phyloP scores from a whole-genome alignment of 2,888 invertebrate species.

The Nomada goodeniana region DNA sequence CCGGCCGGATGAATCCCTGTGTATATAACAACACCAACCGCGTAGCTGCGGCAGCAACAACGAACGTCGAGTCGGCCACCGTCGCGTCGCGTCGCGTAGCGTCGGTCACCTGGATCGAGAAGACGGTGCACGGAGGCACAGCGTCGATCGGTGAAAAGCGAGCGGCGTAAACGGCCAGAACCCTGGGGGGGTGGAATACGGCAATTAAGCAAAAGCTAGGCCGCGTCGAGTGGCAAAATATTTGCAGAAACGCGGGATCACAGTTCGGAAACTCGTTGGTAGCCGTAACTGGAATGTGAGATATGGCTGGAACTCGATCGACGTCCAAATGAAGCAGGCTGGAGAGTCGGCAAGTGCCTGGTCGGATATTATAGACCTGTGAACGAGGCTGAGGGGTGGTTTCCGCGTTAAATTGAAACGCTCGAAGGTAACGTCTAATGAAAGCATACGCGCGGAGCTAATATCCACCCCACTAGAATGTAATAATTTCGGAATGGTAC shows the following conservation, averaged over 20 bases:
- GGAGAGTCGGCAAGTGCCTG: slow-evolving; percentile 78
- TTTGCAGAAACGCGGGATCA: slow-evolving; percentile 73
- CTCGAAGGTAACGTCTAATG: slow-evolving; percentile 83
- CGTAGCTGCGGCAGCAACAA: background rate
- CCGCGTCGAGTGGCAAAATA: slow-evolving; percentile 71
- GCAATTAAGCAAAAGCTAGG: slow-evolving; percentile 64
- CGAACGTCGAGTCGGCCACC: background rate
- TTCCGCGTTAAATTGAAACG: slow-evolving; percentile 82
- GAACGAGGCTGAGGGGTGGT: slow-evolving; percentile 82
- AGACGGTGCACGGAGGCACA: background rate
- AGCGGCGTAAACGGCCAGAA: slow-evolving; percentile 15
- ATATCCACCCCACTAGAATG: slow-evolving; percentile 82
- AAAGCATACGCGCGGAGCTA: slow-evolving; percentile 82
- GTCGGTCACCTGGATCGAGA: background rate
- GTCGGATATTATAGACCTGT: slow-evolving; percentile 82
- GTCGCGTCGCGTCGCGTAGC: background rate
- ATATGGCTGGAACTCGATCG: slow-evolving; percentile 81
- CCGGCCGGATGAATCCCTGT: too few species aligned
- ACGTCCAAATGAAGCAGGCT: slow-evolving; percentile 81
- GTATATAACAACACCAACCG: too few species aligned
- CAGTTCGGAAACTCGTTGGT: slow-evolving; percentile 74
- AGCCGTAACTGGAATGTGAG: slow-evolving; percentile 80
- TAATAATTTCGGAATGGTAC: slow-evolving; percentile 83
- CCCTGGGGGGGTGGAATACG: slow-evolving; percentile 18
- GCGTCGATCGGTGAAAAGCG: slow-evolving; percentile 12